Evolutionary conservation across 1,140 invertebrate species (phyloP), one percentile per base, ranked within the genome.

Genomic region (Drosophila miranda): DNA sequence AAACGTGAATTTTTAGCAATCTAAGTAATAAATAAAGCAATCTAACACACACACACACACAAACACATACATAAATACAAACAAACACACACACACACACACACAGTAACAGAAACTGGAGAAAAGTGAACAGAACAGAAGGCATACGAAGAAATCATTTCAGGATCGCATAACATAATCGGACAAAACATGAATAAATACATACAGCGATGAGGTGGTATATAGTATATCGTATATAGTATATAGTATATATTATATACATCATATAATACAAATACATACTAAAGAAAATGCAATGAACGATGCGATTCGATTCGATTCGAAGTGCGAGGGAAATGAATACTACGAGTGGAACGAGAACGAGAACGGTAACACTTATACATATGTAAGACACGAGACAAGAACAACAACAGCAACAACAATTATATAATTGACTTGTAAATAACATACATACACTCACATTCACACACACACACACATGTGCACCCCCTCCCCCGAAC

Each of bases 1-100:
- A 87, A 87, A 78, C 83, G 82, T 88, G 82, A 87, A 87, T 88
- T 87, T 87, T 79, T 87, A 88, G 82, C 78, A 87, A 46, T 72
- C 67, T 88, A 87, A 87, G 82, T 70, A 60, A 60, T 72, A 72
- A 72, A 82, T 71, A 71, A 63, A 75, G 60, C 78, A 84, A 73
- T 78, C 78, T 86, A 78, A 82, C 57, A 46, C n/a, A 49, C 30
- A 60, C 38, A 60, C 38, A 66, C 16, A 70, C 56, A 60, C 3
- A 61, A 2, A 66, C 46, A 61, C n/a, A 60, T 11, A 26, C 16
- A 16, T 16, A 16, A 16, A 16, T 16, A 16, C 16, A 16, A 16
- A 16, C 16, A 16, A 16, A 16, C 16, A 16, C 16, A 16, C 21
- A 50, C 11, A 53, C 9, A 41, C 38, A 19, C 3, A 53, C 9